Conservation (phyloP, 2,888 invertebrate species). For the Parnassius orleans region DNA sequence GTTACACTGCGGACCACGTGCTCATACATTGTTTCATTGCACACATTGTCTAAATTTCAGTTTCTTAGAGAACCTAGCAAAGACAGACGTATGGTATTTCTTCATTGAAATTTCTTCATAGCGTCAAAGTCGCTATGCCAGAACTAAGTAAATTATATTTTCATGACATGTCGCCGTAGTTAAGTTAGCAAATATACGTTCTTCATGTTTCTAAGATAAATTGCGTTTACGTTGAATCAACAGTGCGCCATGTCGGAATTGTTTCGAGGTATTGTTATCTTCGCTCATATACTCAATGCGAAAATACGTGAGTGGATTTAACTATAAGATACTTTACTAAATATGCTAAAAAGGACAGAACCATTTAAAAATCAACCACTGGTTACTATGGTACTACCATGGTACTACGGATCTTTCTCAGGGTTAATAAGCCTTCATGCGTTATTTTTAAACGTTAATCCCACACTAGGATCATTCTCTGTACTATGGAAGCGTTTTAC, state of each 20-base stretch:
- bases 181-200: conserved; percentile 40
- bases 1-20: too few species aligned
- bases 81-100: conserved; percentile 14
- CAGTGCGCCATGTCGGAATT: conserved; percentile 42
- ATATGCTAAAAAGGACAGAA: too few species aligned
- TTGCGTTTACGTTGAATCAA: conserved; percentile 32
- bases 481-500: too few species aligned
- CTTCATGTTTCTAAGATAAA: conserved; percentile 35
- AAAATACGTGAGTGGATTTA: not conserved
- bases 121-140: conserved; percentile 16
- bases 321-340: too few species aligned
- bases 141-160: conserved; percentile 28
- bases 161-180: conserved; percentile 35
- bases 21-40: too few species aligned
- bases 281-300: conserved; percentile 17
- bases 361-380: too few species aligned
- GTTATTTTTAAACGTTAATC: too few species aligned
- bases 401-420: too few species aligned
- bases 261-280: conserved; percentile 33
- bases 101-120: conserved; percentile 2
- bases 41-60: not conserved
- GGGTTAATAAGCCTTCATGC: too few species aligned
- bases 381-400: too few species aligned
- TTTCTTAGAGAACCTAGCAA: not conserved
- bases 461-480: too few species aligned